Evolutionary conservation across 2,888 invertebrate species (phyloP).

Genomic region (Sinopyrophorus schimmeli): DNA sequence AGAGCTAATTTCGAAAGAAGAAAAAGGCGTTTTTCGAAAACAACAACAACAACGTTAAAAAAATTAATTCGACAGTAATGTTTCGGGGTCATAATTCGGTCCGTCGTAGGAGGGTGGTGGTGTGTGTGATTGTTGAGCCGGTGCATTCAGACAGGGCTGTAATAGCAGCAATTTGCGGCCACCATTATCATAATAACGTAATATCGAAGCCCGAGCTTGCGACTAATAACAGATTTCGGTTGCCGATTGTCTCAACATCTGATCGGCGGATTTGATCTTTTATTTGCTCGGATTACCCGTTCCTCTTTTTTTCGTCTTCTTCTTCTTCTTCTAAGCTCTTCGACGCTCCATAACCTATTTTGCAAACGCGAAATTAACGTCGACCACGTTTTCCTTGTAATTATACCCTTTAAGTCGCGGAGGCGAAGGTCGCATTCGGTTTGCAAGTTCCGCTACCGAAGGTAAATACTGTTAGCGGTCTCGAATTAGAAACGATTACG

Average conservation of each 20-base stretch:
- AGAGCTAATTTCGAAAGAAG: too few species aligned
- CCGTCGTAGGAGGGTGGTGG: too few species aligned
- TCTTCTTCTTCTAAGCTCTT: too few species aligned
- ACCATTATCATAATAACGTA: constrained; percentile 48
- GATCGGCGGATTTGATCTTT: constrained; percentile 18
- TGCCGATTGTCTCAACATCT: constrained; percentile 28
- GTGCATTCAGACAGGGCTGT: constrained; percentile 38
- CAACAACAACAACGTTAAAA: too few species aligned
- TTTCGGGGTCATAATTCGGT: too few species aligned
- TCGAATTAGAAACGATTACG: too few species aligned
- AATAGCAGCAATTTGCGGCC: constrained; percentile 45
- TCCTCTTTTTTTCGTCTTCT: background rate
- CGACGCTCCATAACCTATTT: too few species aligned
- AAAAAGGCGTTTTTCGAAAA: too few species aligned
- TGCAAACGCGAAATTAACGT: constrained; percentile 20
- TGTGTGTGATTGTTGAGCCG: constrained; percentile 33
- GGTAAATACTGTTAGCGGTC: too few species aligned
- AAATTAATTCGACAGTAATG: too few species aligned
- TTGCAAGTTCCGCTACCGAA: constrained; percentile 30
- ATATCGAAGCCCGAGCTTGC: constrained; percentile 38
- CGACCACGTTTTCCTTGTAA: constrained; percentile 26
- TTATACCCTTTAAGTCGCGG: constrained; percentile 25
- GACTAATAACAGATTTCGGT: constrained; percentile 31
- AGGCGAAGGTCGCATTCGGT: constrained; percentile 23
- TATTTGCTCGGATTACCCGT: constrained; percentile 15